phyloP scores from a whole-genome alignment of 2,888 invertebrate genomes.

The Achlya flavicornis region DNA sequence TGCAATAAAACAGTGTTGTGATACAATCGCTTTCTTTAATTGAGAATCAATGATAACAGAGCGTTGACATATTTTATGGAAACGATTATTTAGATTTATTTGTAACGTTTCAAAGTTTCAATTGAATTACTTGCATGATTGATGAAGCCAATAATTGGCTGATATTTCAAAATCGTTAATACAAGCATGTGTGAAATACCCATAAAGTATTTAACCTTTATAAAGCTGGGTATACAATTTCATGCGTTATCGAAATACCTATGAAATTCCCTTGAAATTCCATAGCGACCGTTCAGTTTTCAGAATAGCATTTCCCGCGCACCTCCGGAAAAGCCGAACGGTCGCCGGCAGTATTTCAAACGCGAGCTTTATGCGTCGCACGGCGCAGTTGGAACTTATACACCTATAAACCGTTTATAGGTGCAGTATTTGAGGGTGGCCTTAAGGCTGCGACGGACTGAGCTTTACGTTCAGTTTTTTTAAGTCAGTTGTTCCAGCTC shows the following conservation, averaged over 20 bases:
- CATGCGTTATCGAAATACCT: slow-evolving; percentile 11
- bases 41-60: not conserved
- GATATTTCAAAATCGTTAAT: too few relatives aligned
- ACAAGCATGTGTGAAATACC: too few relatives aligned
- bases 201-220: not conserved
- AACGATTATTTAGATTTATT: too few relatives aligned
- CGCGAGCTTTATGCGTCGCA: slow-evolving; percentile 17
- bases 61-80: not conserved
- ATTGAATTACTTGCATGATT: too few relatives aligned
- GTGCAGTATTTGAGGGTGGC: not conserved
- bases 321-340: slow-evolving; percentile 42
- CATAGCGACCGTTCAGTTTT: slow-evolving; percentile 24
- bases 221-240: slow-evolving; percentile 19
- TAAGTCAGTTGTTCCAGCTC: too few relatives aligned
- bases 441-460: not conserved
- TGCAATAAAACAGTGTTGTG: not conserved
- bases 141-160: too few relatives aligned
- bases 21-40: not conserved
- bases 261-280: slow-evolving; percentile 29
- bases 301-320: slow-evolving; percentile 48
- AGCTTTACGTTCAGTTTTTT: too few relatives aligned
- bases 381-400: not conserved
- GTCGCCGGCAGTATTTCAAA: slow-evolving; percentile 43
- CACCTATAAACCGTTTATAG: slow-evolving; percentile 4
- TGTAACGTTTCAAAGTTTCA: too few relatives aligned